Evolutionary conservation across 1,140 invertebrate species (phyloP), one percentile per base, ranked within the genome.

Genomic region (Ips nitidus): DNA sequence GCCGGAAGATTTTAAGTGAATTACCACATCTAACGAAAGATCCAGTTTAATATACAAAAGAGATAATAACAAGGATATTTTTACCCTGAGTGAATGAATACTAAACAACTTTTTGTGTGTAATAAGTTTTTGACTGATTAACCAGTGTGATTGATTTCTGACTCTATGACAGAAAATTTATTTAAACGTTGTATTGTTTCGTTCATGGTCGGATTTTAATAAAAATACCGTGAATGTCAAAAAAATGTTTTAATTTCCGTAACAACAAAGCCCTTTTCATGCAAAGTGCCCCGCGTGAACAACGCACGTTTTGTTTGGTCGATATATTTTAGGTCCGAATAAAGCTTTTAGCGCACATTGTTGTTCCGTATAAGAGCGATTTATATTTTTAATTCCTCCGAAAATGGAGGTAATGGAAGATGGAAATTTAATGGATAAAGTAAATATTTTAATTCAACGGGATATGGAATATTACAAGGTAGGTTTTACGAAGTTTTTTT

Each of bases 371-470:
- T 39, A 22, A 40, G 38, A 39, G 45, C 50, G 45, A 39, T 52
- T 40, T 63, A 52, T 63, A 63, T 63, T 63, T 63, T 63, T 39
- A 63, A 52, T 63, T 41, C 50, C 5, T 7, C 5, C 41, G n/a
- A 81, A 75, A 56, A 92, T 92, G 90, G 90, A 92, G 80, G 88
- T 92, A 66, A 91, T 93, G 83, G 90, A 92, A 86, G 90, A 92
- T 86, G 90, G 90, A 39, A 92, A 91, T 85, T 86, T 92, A 79
- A 91, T 92, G 86, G 91, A 92, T 80, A 85, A 90, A 70, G 90
- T 91, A 52, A 86, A 89, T 70, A 91, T 91, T 75, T 82, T 92
- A 45, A 82, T 92, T 50, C 90, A 92, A 80, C 82, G 90, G 52
- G 90, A 93, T 79, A 84, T 91, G 80, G 87, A 90, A 79, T 92